Base-by-base conservation (phyloP, 2,888 invertebrate species). In the Amiota mariae region DNA sequence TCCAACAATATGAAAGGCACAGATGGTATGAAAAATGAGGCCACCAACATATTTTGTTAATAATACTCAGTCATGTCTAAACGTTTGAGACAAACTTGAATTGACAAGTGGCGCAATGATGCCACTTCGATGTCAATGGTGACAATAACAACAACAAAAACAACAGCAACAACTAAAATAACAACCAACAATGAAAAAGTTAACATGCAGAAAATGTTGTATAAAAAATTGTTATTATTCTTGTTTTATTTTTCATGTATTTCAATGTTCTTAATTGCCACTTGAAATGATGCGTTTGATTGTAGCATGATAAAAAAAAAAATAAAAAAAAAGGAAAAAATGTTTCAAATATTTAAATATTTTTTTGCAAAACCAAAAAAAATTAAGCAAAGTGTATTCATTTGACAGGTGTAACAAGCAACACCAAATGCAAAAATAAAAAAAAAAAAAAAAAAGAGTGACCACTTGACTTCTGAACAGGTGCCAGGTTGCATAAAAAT, bases 91-190 rank as follows among this genome's bases (percentile, higher is more conserved):
- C 63, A 48, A 66, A 66, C 66, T 66, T 66, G 66, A 66, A 48
- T 66, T 66, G 66, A 66, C 66, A 66, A 66, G 66, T 66, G 49
- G 20, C 48, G 66, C 66, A 12, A 66, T 66, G 66, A 66, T 66
- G 66, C 49, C 66, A 66, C 66, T 66, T 66, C 20, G 18, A 48
- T 66, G 49, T 66, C 66, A 66, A 66, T 66, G 66, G 46, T 18
- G 18, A 4, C 12, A 36, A 36, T 36, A 36, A 54, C 54, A 54
- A n/a, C n/a, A 49, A 66, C 47, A 48, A 4, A 2, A 82, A 77
- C 79, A 79, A 79, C 82, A 83, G 3, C 80, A 82, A 75, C 73
- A 76, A 76, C 75, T 1, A 59, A 20, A n/a, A 59, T 20, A n/a
- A 18, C 10, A 2, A 18, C 3, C 59, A 59, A 59, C 59, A 20